phyloP scores from a whole-genome alignment of 2,797 vertebrate genomes.

The Anguilla marmorata region DNA sequence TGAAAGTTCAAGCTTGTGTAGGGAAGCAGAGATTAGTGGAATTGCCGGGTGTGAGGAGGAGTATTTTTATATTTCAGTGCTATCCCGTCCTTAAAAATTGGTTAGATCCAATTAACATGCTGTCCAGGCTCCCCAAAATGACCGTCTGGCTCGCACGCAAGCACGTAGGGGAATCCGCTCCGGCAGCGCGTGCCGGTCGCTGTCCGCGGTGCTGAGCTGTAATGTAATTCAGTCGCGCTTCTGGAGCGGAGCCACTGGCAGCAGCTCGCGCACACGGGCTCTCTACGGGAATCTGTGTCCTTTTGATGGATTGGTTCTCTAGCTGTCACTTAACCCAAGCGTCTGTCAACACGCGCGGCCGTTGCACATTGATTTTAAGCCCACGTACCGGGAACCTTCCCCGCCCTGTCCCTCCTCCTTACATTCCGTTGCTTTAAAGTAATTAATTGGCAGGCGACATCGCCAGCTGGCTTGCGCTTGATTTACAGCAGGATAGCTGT shows the following conservation, averaged over 20 bases:
- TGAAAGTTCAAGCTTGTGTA: not conserved
- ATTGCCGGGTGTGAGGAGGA: not conserved
- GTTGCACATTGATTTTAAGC: conserved; percentile 42
- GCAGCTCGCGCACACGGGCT: not conserved
- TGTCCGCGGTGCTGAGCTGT: conserved; percentile 48
- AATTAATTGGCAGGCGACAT: not conserved
- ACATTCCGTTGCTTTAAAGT: not conserved
- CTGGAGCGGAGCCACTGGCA: not conserved
- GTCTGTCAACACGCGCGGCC: conserved; percentile 26
- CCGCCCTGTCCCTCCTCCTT: conserved; percentile 22
- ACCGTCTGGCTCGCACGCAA: not conserved
- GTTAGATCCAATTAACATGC: not conserved
- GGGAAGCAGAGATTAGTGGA: not conserved
- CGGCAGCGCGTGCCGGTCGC: not conserved
- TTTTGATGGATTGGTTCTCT: conserved; percentile 43
- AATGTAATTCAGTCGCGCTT: conserved; percentile 35
- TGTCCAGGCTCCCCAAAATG: not conserved
- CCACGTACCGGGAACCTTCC: conserved; percentile 35
- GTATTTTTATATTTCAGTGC: not conserved
- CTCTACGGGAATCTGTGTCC: not conserved
- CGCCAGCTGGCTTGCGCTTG: not conserved
- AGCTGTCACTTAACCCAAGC: conserved; percentile 40
- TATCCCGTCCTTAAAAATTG: not conserved
- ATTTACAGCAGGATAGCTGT: not conserved
- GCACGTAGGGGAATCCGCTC: not conserved